Evolutionary conservation across 2,113 vertebrate genomes (phyloP).

Genomic region (Mustelus asterias): DNA sequence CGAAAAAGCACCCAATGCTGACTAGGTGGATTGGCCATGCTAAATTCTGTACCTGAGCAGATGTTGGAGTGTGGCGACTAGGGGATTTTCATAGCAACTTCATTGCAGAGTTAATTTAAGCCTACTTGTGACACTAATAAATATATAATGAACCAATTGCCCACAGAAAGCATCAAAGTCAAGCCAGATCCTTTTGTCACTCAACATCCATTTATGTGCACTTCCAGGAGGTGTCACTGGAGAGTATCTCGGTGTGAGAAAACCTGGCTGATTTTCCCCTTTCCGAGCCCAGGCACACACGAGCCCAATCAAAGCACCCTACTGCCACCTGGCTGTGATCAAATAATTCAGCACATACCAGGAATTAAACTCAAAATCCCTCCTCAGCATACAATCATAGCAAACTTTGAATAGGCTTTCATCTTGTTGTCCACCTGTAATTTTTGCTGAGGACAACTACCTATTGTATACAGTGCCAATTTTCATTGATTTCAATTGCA

Average conservation of each 20-base stretch:
- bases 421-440: neutral
- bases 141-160: neutral
- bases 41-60: too few species aligned
- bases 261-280: too few species aligned
- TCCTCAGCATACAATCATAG: neutral
- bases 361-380: neutral
- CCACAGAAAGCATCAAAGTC: neutral
- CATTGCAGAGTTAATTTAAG: too few species aligned
- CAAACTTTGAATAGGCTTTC: neutral
- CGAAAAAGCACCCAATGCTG: too few species aligned
- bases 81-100: too few species aligned
- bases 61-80: too few species aligned
- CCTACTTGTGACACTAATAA: too few species aligned
- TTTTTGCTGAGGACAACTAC: neutral
- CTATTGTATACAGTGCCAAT: neutral
- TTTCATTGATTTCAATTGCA: neutral
- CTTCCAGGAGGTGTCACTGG: neutral
- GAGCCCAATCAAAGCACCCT: neutral
- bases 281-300: neutral
- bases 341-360: neutral
- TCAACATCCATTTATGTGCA: neutral
- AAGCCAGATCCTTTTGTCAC: neutral
- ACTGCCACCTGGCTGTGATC: neutral
- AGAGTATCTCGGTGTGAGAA: neutral
- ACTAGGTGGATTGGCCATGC: too few species aligned